These are phyloP conservation scores for Ceyx melanurus DNA, from an alignment of 2,113 vertebrate species.

Conservation along the genomic window DNA sequence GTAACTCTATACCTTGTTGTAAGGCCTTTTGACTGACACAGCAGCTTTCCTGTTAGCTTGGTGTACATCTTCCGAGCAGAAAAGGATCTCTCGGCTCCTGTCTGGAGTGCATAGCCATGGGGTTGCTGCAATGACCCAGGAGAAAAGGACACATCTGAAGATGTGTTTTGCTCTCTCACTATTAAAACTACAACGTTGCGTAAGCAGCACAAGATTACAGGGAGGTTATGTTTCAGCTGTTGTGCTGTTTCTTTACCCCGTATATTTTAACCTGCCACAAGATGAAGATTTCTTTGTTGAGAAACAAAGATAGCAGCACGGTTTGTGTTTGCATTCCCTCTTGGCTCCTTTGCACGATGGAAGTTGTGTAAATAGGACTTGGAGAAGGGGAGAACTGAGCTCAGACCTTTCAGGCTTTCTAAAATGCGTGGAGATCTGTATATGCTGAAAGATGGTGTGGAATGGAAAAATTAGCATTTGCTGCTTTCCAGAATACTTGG, in stretches of 20 bases:
- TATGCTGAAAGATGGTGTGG: neutral
- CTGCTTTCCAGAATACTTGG: neutral
- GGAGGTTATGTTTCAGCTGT: neutral
- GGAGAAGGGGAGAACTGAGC: neutral
- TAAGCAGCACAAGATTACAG: neutral
- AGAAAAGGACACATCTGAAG: neutral
- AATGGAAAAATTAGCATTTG: neutral
- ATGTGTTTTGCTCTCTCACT: neutral
- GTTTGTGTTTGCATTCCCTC: slow-evolving; percentile 27
- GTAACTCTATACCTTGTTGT: neutral
- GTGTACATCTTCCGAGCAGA: neutral
- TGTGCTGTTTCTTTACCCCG: neutral
- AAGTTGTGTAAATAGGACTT: neutral
- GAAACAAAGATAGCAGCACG: neutral
- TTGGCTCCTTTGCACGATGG: neutral
- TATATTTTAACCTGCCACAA: neutral
- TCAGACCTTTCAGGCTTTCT: neutral
- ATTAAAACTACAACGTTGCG: neutral
- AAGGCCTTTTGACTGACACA: neutral
- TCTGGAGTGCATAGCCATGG: neutral
- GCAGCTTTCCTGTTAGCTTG: neutral
- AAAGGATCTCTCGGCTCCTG: neutral
- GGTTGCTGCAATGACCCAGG: neutral
- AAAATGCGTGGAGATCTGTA: neutral
- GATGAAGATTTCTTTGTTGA: neutral